Evolutionary conservation across 2,113 vertebrate genomes (phyloP).

Genomic region (Cryptomyrus ogoouensis): DNA sequence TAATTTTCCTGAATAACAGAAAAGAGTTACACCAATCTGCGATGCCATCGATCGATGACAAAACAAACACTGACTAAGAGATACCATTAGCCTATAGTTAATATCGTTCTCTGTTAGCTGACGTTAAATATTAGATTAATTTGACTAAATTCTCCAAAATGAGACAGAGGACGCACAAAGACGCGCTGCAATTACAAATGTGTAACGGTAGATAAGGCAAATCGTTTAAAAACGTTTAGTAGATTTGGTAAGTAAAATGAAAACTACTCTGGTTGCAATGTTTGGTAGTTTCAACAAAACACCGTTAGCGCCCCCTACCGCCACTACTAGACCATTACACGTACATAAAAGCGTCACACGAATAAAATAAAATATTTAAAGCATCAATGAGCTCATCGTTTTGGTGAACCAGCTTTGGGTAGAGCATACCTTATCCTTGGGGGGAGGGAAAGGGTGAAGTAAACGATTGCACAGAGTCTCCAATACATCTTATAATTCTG

Average conservation of each 20-base stretch:
- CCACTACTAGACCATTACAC: neutral
- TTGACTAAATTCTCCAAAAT: neutral
- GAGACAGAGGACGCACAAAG: neutral
- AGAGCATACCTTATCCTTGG: neutral
- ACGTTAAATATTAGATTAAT: neutral
- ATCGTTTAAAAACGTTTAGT: neutral
- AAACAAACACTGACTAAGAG: neutral
- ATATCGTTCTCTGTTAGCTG: neutral
- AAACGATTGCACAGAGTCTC: neutral
- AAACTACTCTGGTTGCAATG: neutral
- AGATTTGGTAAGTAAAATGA: neutral
- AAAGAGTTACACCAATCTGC: neutral
- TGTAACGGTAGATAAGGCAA: neutral
- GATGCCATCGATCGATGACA: neutral
- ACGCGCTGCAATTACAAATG: neutral
- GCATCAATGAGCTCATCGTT: neutral
- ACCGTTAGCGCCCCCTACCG: neutral
- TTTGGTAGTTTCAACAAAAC: neutral
- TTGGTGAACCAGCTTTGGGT: neutral
- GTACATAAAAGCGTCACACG: neutral
- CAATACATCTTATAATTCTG: neutral
- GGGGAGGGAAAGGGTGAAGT: neutral
- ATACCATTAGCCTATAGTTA: neutral
- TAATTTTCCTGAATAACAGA: neutral
- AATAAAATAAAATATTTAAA: neutral